Percentiles rank a stretch among this genome's conserved stretches.
These are phyloP conservation scores for Styela plicata DNA, from an alignment of 23 tunicate genomes.

Conservation along the genomic window DNA sequence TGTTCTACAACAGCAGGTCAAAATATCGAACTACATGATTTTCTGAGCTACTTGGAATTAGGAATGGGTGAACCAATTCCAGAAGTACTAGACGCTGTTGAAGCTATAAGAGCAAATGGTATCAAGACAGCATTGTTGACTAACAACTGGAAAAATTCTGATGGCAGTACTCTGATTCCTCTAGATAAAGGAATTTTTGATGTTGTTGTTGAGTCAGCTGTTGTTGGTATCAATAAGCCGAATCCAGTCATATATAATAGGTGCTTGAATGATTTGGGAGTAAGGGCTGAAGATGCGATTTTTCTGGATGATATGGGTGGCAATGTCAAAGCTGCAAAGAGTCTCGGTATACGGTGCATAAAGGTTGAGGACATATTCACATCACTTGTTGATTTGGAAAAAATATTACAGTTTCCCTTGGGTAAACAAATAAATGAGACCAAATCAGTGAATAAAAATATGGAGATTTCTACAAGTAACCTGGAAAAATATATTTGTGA, in stretches of 20 bases:
- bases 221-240: constrained; percentile 82
- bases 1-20: constrained; percentile 53
- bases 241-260: constrained; percentile 56
- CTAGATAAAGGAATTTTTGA: constrained; percentile 57
- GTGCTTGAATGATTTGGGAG: constrained; percentile 57
- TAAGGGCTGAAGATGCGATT: constrained; percentile 63
- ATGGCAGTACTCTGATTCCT: constrained; percentile 73
- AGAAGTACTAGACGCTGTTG: constrained; percentile 83
- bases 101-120: constrained; percentile 55
- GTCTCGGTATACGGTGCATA: constrained; percentile 72
- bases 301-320: constrained; percentile 92
- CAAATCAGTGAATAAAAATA: constrained; percentile 62
- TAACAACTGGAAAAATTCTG: constrained; percentile 87
- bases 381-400: constrained; percentile 80
- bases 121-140: constrained; percentile 85
- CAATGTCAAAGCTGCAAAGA: constrained; percentile 77
- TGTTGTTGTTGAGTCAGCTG: constrained; percentile 98
- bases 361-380: constrained; percentile 67
- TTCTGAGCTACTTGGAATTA: constrained; percentile 61
- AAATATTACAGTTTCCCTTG: constrained; percentile 51
- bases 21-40: constrained; percentile 59
- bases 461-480: constrained; percentile 50
- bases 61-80: constrained; percentile 80
- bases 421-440: constrained; percentile 49
- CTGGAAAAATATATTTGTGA: constrained; percentile 39